Conservation (phyloP, 2,888 invertebrate species). For the Erebia palarica region DNA sequence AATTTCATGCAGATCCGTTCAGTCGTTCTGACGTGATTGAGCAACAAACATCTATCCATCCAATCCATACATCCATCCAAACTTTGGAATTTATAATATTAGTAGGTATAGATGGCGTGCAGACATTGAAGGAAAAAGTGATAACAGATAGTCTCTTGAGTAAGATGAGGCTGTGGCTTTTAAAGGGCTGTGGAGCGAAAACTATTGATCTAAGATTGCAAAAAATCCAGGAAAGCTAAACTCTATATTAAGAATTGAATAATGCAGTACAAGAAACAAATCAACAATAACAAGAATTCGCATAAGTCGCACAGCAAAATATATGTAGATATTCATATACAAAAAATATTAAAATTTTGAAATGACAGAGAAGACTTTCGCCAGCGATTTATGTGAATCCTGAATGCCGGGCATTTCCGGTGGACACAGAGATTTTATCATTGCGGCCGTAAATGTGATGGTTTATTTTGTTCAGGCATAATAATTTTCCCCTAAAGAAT, state of each 20-base stretch:
- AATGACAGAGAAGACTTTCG: constrained; percentile 47
- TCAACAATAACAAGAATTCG: constrained; percentile 52
- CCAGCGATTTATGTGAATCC: constrained; percentile 77
- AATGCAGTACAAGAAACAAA: neutral
- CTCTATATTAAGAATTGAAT: no score
- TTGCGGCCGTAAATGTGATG: constrained; percentile 57
- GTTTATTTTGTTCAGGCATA: constrained; percentile 50
- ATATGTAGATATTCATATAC: neutral
- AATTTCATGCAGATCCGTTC: no score
- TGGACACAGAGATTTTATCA: constrained; percentile 56
- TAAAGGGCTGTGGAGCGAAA: no score
- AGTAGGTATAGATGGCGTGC: no score
- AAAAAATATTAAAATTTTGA: constrained; percentile 35
- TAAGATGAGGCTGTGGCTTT: no score
- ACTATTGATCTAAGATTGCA: no score
- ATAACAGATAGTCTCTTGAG: no score
- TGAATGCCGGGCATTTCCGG: constrained; percentile 70
- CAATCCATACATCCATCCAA: no score
- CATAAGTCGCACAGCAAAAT: constrained; percentile 64
- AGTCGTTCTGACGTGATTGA: neutral
- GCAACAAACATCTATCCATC: no score
- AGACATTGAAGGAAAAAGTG: no score
- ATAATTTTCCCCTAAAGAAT: constrained; percentile 59
- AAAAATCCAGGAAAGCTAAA: no score
- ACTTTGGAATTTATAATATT: no score